Percentiles rank a stretch among this genome's conserved stretches.
These are phyloP conservation scores for Ceryle rudis DNA, from an alignment of 2,797 vertebrate genomes.

Conservation along the genomic window DNA sequence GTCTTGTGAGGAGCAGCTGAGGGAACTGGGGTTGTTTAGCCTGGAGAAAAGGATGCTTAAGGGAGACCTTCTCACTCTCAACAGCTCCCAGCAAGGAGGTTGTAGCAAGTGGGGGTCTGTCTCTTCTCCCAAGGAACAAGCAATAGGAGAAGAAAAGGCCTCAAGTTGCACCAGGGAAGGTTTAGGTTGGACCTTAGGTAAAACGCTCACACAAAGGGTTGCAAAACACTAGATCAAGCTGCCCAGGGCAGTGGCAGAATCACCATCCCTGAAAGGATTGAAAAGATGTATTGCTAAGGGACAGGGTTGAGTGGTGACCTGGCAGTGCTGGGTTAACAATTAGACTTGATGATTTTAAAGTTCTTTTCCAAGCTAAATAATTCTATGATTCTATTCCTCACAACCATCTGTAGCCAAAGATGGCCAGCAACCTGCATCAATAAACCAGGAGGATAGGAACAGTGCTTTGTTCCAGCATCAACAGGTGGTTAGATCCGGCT, in stretches of 20 bases:
- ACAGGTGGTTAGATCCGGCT: rapidly evolving
- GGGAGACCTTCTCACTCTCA: neutral
- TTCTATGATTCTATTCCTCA: neutral
- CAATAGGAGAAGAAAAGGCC: neutral
- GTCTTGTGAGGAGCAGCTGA: neutral
- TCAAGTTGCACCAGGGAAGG: neutral
- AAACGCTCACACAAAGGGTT: neutral
- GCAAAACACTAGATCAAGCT: neutral
- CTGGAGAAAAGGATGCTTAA: neutral
- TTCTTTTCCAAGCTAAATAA: neutral
- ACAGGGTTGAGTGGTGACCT: neutral
- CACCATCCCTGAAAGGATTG: neutral
- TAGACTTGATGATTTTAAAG: neutral
- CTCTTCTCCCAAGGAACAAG: no score
- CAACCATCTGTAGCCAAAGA: neutral
- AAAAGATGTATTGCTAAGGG: neutral
- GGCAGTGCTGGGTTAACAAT: neutral
- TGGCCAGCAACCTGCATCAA: neutral
- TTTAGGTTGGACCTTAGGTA: neutral
- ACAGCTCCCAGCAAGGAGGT: neutral
- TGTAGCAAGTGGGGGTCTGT: no score
- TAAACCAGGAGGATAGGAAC: neutral
- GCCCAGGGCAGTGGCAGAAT: neutral
- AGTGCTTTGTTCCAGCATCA: neutral
- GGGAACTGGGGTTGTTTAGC: neutral